These are phyloP conservation scores for Brachyrhaphis roseni DNA, from an alignment of 2,797 vertebrate species.

Conservation along the genomic window DNA sequence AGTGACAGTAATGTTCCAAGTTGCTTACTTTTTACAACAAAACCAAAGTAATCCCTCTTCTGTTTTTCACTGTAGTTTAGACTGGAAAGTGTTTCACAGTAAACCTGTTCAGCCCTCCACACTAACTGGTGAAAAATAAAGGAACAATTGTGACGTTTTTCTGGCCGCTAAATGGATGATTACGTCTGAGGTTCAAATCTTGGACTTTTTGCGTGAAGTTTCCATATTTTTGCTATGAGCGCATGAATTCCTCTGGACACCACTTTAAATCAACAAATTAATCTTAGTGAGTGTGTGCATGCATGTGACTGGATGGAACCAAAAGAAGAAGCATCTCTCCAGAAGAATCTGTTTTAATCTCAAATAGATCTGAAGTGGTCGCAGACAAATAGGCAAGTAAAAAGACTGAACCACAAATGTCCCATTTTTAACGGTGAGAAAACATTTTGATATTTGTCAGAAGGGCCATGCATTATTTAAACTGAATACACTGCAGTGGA, in stretches of 20 bases:
- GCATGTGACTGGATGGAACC: background rate
- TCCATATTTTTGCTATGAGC: background rate
- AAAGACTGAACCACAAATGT: background rate
- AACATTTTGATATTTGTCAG: background rate
- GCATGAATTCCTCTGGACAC: background rate
- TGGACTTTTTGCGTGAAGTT: background rate
- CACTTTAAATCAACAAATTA: background rate
- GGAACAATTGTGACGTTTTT: background rate
- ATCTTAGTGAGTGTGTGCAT: background rate
- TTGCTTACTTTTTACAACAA: background rate
- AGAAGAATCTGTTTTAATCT: background rate
- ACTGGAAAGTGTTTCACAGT: background rate
- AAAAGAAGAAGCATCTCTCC: background rate
- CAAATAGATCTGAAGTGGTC: background rate
- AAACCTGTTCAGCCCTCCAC: background rate
- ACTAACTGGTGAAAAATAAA: background rate
- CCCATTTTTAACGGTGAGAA: background rate
- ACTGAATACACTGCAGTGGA: background rate
- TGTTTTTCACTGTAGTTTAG: background rate
- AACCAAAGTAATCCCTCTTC: background rate
- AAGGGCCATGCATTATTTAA: background rate
- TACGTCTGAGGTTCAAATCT: background rate
- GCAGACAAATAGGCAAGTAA: background rate
- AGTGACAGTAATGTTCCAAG: background rate
- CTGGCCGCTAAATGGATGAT: background rate